phyloP scores from a whole-genome alignment of 2,797 vertebrate species.

The Columba guinea region DNA sequence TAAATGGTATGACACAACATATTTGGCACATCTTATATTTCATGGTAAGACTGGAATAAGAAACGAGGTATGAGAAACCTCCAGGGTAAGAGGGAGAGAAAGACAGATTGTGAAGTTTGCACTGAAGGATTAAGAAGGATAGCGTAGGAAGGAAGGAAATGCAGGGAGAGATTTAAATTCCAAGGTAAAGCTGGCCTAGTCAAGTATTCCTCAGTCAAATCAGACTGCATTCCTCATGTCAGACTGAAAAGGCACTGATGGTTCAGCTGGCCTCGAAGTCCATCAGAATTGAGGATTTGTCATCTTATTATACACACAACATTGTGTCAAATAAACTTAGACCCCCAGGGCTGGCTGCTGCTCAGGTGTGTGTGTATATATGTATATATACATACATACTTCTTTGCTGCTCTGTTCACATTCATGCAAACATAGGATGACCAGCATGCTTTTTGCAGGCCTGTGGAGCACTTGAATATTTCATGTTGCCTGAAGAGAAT shows the following conservation, averaged over 20 bases:
- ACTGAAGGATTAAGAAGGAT: slow-evolving; percentile 39
- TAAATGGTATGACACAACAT: neutral
- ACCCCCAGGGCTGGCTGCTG: neutral
- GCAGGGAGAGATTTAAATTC: slow-evolving; percentile 30
- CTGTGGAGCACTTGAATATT: neutral
- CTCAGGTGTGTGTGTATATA: neutral
- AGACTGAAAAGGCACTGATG: neutral
- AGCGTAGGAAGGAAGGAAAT: neutral
- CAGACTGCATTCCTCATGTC: neutral
- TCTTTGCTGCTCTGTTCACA: neutral
- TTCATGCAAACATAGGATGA: neutral
- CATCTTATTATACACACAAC: neutral
- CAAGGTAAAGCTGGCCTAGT: neutral
- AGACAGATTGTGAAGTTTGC: slow-evolving; percentile 42
- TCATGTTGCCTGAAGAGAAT: neutral
- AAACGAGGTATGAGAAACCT: slow-evolving; percentile 45
- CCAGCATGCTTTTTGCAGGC: neutral
- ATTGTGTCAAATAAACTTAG: neutral
- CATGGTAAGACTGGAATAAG: slow-evolving; percentile 31
- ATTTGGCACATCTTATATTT: slow-evolving; percentile 28
- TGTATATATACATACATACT: neutral
- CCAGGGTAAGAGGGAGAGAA: slow-evolving; percentile 23
- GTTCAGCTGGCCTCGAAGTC: slow-evolving; percentile 13
- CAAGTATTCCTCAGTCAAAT: slow-evolving; percentile 12
- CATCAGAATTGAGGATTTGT: neutral